Evolutionary conservation across 2,797 vertebrate genomes (phyloP).

Genomic region (Acanthurus leucopareius): DNA sequence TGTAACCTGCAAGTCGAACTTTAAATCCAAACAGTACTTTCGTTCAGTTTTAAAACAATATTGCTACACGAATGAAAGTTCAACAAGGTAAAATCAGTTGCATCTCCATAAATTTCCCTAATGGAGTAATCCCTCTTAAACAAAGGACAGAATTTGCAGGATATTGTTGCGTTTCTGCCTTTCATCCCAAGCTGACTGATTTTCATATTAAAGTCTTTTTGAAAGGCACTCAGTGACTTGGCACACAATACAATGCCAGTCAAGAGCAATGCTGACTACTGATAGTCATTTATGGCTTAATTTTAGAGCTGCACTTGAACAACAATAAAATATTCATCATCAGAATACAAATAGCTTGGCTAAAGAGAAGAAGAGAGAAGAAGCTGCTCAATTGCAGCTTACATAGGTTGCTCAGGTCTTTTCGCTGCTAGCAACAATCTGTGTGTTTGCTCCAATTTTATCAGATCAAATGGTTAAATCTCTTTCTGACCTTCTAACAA

Average conservation of each 20-base stretch:
- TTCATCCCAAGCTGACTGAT: slow-evolving; percentile 85
- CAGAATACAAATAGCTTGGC: slow-evolving; percentile 87
- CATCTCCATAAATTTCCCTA: slow-evolving; percentile 90
- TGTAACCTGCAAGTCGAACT: background rate
- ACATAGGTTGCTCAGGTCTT: slow-evolving; percentile 83
- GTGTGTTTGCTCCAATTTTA: background rate
- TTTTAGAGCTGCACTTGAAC: slow-evolving; percentile 77
- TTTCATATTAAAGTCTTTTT: slow-evolving; percentile 88
- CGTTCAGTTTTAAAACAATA: slow-evolving; percentile 72
- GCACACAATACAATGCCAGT: slow-evolving; percentile 76
- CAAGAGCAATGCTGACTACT: slow-evolving; percentile 72
- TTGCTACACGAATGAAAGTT: slow-evolving; percentile 82
- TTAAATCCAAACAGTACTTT: slow-evolving; percentile 74
- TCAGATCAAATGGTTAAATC: background rate
- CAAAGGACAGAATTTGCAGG: slow-evolving; percentile 81
- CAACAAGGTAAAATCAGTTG: slow-evolving; percentile 77
- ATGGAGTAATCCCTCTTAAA: slow-evolving; percentile 84
- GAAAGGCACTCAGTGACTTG: slow-evolving; percentile 81
- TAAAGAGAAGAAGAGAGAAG: slow-evolving; percentile 38
- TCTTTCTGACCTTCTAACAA: background rate
- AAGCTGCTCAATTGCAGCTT: slow-evolving; percentile 87
- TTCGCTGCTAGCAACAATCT: slow-evolving; percentile 63
- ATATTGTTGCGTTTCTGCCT: slow-evolving; percentile 81
- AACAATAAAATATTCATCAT: slow-evolving; percentile 87
- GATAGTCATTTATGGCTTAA: slow-evolving; percentile 79